phyloP scores from a whole-genome alignment of 2,888 invertebrate genomes.

The Melitaea athalia region DNA sequence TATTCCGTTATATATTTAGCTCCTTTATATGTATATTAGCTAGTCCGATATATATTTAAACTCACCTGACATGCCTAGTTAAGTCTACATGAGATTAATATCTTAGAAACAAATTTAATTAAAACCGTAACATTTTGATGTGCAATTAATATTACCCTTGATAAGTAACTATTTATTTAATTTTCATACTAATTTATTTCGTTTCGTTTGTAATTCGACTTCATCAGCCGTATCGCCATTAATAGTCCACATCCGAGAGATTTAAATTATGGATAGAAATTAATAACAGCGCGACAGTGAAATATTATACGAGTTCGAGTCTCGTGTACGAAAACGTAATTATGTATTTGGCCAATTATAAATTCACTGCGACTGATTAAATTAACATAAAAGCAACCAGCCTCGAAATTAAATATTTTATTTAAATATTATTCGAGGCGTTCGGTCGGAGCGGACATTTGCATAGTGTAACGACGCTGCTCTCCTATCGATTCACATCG shows the following conservation, averaged over 20 bases:
- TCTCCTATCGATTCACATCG: not conserved
- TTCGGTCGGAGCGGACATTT: constrained; percentile 14
- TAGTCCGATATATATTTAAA: too few relatives aligned
- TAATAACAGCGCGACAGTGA: constrained; percentile 22
- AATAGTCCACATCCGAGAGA: constrained; percentile 9
- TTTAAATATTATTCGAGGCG: constrained; percentile 24
- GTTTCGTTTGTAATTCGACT: constrained; percentile 7
- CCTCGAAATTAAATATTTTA: constrained; percentile 28
- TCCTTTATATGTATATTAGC: too few relatives aligned
- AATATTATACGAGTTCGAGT: constrained; percentile 20
- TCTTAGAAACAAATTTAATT: too few relatives aligned
- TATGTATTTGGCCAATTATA: constrained; percentile 27
- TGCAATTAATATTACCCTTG: not conserved
- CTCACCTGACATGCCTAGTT: too few relatives aligned
- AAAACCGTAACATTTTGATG: not conserved
- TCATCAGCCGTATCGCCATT: constrained; percentile 12
- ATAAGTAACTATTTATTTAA: not conserved
- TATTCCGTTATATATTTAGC: too few relatives aligned
- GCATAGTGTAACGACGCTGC: constrained; percentile 9
- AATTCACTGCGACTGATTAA: constrained; percentile 24
- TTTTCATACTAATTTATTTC: not conserved
- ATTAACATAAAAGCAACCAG: constrained; percentile 27
- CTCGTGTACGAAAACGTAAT: constrained; percentile 3
- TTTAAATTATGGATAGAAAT: constrained; percentile 19
- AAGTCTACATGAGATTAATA: too few relatives aligned